Conservation (phyloP, 2,797 vertebrate genomes). For the Selene dorsalis region DNA sequence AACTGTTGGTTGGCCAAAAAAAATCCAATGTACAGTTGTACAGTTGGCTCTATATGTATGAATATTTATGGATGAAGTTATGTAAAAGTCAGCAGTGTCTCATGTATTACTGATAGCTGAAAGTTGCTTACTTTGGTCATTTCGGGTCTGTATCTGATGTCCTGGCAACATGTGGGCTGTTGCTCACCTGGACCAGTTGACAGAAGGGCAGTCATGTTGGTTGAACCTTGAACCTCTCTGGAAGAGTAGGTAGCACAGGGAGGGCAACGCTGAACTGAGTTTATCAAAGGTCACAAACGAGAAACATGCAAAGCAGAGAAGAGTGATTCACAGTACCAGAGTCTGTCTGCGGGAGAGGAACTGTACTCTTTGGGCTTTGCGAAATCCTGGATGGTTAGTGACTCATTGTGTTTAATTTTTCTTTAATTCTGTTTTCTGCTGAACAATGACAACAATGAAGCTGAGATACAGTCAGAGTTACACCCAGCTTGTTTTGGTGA, state of each 20-base stretch:
- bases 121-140: conserved; percentile 24
- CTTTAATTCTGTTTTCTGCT: neutral
- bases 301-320: conserved; percentile 11
- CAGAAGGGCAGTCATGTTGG: conserved; percentile 18
- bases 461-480: neutral
- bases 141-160: conserved; percentile 31
- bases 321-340: conserved; percentile 27
- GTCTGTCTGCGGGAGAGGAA: conserved; percentile 27
- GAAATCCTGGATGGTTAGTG: conserved; percentile 21
- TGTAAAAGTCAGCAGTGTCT: neutral
- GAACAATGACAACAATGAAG: neutral
- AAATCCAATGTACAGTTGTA: neutral
- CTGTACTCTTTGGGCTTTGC: conserved; percentile 1
- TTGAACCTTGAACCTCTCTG: conserved; percentile 73
- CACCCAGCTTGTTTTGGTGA: conserved; percentile 1
- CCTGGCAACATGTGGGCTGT: conserved; percentile 23
- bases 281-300: conserved; percentile 73
- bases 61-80: neutral
- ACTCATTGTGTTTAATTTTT: conserved; percentile 11
- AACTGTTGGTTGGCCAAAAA: neutral
- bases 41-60: neutral
- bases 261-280: conserved; percentile 20
- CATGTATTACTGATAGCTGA: conserved; percentile 6
- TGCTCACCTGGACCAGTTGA: conserved; percentile 17
- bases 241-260: conserved; percentile 47